A percentile compares a stretch with the other conserved stretches of the same genome.
Conservation (phyloP, 2,888 invertebrate genomes). For the Bugula neritina region DNA sequence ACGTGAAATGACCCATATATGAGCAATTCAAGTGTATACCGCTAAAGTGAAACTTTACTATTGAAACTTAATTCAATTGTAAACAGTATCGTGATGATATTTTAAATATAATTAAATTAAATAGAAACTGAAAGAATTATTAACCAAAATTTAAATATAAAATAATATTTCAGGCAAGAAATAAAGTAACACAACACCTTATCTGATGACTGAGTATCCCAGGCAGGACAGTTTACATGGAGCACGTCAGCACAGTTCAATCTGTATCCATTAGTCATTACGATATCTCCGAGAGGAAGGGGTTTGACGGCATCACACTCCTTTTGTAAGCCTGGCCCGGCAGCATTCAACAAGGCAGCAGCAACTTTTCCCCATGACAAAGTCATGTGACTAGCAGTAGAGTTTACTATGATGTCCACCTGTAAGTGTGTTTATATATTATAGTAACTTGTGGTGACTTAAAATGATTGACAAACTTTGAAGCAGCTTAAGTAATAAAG, state of each 20-base stretch:
- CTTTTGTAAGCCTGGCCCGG: not conserved
- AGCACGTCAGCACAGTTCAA: not conserved
- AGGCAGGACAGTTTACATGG: slow-evolving; percentile 5
- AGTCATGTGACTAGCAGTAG: slow-evolving; percentile 12
- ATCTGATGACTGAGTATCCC: not conserved
- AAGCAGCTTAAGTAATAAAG: too few species aligned
- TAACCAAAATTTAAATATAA: too few species aligned
- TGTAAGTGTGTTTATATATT: too few species aligned
- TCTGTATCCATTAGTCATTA: slow-evolving; percentile 9
- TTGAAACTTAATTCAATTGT: not conserved
- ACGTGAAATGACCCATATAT: too few species aligned
- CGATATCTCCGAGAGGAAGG: not conserved
- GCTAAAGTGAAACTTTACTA: too few species aligned
- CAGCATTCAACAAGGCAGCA: not conserved
- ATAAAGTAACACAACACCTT: too few species aligned
- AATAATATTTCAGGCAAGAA: too few species aligned
- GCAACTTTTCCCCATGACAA: not conserved
- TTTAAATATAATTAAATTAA: not conserved
- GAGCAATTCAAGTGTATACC: too few species aligned
- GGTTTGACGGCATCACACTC: not conserved
- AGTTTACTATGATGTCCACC: slow-evolving; percentile 13
- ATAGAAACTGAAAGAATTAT: too few species aligned
- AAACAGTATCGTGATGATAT: not conserved
- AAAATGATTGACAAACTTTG: too few species aligned
- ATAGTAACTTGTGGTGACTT: too few species aligned